Conservation (phyloP, 2,888 invertebrate genomes). For the Agonopterix subpropinquella region DNA sequence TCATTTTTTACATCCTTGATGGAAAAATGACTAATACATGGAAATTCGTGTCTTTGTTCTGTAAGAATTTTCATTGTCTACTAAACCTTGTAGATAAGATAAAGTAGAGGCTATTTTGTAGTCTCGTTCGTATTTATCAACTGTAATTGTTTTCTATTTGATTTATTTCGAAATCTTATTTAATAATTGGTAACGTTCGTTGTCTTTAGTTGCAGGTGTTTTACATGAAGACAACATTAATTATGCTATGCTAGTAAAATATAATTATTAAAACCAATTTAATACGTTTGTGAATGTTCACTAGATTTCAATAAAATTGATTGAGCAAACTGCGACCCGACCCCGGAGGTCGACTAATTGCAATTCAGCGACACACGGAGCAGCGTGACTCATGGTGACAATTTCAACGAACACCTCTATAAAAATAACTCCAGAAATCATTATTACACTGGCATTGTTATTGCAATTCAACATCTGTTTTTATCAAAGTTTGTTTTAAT, state of each 20-base stretch:
- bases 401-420: no score
- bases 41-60: constrained; percentile 24
- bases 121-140: not conserved
- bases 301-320: not conserved
- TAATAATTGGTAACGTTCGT: no score
- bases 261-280: no score
- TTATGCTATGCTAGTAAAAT: no score
- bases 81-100: constrained; percentile 53
- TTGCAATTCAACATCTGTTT: no score
- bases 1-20: constrained; percentile 10
- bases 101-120: constrained; percentile 21
- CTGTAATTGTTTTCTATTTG: not conserved
- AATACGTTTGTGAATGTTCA: no score
- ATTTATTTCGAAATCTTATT: not conserved
- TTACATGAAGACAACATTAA: no score
- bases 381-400: no score
- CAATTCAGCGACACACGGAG: constrained; percentile 35
- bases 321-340: constrained; percentile 37
- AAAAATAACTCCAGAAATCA: no score
- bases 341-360: constrained; percentile 48
- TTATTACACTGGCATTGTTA: no score
- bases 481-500: no score
- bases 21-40: constrained; percentile 27
- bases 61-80: constrained; percentile 45
- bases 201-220: no score